Percentiles rank a stretch among this genome's conserved stretches.
phyloP scores from a whole-genome alignment of 2,113 vertebrate species.

The Pungitius pungitius region DNA sequence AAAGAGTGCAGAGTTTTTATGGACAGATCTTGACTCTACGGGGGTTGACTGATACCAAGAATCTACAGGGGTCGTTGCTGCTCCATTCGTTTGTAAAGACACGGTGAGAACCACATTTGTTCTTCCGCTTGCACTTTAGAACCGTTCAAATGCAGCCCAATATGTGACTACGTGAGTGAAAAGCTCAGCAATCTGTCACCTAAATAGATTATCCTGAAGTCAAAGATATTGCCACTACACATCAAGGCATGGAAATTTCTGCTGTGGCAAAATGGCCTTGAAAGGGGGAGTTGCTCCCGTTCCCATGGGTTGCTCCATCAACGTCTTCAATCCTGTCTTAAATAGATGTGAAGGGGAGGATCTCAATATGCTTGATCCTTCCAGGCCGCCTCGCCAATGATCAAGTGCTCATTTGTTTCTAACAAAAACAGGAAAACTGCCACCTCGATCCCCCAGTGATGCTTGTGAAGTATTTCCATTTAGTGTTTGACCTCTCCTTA shows the following conservation, averaged over 20 bases:
- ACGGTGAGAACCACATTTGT: slow-evolving; percentile 31
- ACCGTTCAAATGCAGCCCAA: slow-evolving; percentile 65
- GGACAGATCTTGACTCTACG: background rate
- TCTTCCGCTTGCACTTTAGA: slow-evolving; percentile 19
- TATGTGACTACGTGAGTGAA: slow-evolving; percentile 65
- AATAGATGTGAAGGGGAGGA: slow-evolving; percentile 44
- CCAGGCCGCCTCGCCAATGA: slow-evolving; percentile 9
- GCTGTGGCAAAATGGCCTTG: slow-evolving; percentile 43
- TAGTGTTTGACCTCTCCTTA: slow-evolving; percentile 26
- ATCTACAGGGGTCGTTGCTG: background rate
- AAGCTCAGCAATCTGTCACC: slow-evolving; percentile 74
- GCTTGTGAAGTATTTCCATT: background rate
- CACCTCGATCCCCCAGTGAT: background rate
- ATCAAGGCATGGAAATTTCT: slow-evolving; percentile 64
- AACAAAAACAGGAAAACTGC: slow-evolving; percentile 27
- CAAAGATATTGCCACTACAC: slow-evolving; percentile 66
- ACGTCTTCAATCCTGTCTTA: slow-evolving; percentile 36
- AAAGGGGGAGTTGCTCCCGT: slow-evolving; percentile 30
- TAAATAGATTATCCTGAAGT: slow-evolving; percentile 69
- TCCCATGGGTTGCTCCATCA: slow-evolving; percentile 52
- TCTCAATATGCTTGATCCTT: slow-evolving; percentile 40
- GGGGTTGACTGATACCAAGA: background rate
- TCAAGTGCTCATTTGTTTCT: slow-evolving; percentile 49
- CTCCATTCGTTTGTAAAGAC: slow-evolving; percentile 8
- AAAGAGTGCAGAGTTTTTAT: background rate